Evolutionary conservation across 2,797 vertebrate genomes (phyloP).

Genomic region (Brachyrhaphis roseni): DNA sequence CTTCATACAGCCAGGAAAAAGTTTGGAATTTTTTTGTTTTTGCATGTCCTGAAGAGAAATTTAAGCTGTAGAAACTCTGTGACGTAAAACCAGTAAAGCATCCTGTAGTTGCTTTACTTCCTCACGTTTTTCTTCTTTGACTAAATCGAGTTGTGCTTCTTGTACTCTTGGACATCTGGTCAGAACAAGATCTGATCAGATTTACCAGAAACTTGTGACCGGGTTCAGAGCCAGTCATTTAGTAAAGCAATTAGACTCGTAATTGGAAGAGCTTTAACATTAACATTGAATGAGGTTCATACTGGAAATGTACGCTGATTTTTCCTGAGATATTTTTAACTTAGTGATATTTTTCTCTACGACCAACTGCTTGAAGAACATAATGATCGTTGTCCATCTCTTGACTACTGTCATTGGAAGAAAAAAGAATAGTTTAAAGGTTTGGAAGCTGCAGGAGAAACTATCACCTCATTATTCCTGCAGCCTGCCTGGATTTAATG

Average conservation of each 20-base stretch:
- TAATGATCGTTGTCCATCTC: background rate
- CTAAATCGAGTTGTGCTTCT: background rate
- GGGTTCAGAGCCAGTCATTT: background rate
- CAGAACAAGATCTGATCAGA: background rate
- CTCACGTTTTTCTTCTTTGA: background rate
- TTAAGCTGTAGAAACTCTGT: background rate
- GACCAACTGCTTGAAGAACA: background rate
- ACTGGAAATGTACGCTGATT: background rate
- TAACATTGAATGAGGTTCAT: background rate
- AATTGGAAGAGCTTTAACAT: background rate
- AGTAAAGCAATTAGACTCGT: background rate
- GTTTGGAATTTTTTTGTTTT: background rate
- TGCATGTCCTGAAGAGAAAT: background rate
- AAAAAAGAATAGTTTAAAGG: background rate
- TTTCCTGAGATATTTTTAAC: background rate
- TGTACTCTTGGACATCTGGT: background rate
- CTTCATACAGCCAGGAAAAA: background rate
- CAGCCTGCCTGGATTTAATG: rapidly evolving
- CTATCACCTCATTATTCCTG: background rate
- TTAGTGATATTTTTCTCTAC: background rate
- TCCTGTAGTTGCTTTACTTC: background rate
- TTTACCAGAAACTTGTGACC: background rate
- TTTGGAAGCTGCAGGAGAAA: constrained; percentile 9
- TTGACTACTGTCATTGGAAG: background rate
- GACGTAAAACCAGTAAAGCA: background rate